Conservation (phyloP, 2,797 vertebrate genomes). For the Cuniculus paca region DNA sequence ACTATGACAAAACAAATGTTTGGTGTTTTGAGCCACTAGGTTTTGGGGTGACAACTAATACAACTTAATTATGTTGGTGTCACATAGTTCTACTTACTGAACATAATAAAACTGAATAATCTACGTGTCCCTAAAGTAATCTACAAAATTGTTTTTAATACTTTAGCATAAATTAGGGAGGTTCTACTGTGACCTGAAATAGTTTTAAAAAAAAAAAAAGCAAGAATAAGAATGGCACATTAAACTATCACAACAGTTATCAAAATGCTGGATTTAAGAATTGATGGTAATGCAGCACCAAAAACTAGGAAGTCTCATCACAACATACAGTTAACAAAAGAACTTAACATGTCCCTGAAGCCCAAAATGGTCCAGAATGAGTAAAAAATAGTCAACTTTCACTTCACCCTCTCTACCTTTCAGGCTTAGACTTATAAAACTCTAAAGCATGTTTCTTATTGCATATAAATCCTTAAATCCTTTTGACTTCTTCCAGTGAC, state of each 20-base stretch:
- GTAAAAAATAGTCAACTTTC: not conserved
- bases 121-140: not conserved
- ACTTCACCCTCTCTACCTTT: not conserved
- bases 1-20: not conserved
- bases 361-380: conserved; percentile 9
- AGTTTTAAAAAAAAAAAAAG: conserved; percentile 19
- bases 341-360: not conserved
- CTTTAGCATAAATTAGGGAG: not conserved
- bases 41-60: not conserved
- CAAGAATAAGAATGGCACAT: not conserved
- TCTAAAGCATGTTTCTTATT: conserved; percentile 70
- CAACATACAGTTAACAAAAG: not conserved
- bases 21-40: not conserved
- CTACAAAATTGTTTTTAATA: not conserved
- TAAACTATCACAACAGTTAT: not conserved
- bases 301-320: not conserved
- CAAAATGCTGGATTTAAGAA: not conserved
- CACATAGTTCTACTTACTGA: not conserved
- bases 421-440: conserved; percentile 49
- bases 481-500: conserved; percentile 49
- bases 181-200: not conserved
- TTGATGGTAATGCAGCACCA: not conserved
- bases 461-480: conserved; percentile 74
- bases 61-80: not conserved
- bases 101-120: not conserved